Evolutionary conservation across 2,797 vertebrate species (phyloP), one percentile per base, ranked within the genome.

Genomic region (Poliocrania exsul): DNA sequence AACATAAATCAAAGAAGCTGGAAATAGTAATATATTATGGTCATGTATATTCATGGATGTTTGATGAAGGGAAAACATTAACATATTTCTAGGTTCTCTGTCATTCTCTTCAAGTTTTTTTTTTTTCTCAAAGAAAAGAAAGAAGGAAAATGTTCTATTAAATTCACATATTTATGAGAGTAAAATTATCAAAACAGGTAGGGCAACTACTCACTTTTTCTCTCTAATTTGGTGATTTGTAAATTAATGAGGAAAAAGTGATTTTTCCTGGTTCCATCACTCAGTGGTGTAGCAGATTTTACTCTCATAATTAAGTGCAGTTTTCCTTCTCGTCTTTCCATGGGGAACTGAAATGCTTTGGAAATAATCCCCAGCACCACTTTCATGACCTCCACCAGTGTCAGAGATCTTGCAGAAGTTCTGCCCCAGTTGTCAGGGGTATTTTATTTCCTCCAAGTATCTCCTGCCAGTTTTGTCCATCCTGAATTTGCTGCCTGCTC

Each of bases 41-140:
- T 91, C 61, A 92, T 94, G 92, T 96, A 94, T 93, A 93, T 94
- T 94, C 85, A 93, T 92, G 57, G 46, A 20, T 71, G 53, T 50
- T 92, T 92, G 81, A 96, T 84, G 92, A 93, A 93, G 80, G 53
- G 74, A 95, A 92, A 37, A 33, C 13, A 84, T 90, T 86, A 90
- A 73, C 88, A 88, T 90, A 95, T 88, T 93, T 90, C 77, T 88
- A 72, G 62, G 84, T 81, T 81, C 26, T 80, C 66, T 85, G 62
- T 88, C 62, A 83, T 69, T 79, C 37, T 2, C 5, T 72, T 81
- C 26, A 1, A 4, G 23, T 38, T 38, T 38, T 66, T 19, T 44
- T 66, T 66, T 71, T 40, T 11, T n/a, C 37, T 40, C 28, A 33
- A 25, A 46, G 50, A 70, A 61, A 20, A 49, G 17, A 44, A 64